Conservation (phyloP, 2,113 vertebrate species). For the Coreoperca whiteheadi region DNA sequence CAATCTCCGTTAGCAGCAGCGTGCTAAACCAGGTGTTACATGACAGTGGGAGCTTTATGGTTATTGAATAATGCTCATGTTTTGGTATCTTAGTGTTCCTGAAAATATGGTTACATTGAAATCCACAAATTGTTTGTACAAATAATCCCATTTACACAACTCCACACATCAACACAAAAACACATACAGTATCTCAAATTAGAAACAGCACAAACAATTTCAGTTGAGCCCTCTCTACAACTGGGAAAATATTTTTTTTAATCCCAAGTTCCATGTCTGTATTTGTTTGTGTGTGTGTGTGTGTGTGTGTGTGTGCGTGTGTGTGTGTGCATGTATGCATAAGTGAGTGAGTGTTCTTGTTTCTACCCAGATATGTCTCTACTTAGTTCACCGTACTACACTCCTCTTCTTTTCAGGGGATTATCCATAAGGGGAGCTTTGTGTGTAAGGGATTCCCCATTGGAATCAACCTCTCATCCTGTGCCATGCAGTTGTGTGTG, state of each 20-base stretch:
- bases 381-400: slow-evolving; percentile 32
- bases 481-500: slow-evolving; percentile 43
- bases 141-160: not conserved
- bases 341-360: not conserved
- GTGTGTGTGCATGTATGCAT: not conserved
- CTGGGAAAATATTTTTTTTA: not conserved
- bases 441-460: slow-evolving; percentile 45
- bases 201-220: slow-evolving; percentile 7
- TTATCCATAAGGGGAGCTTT: slow-evolving; percentile 40
- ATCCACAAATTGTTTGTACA: slow-evolving; percentile 3
- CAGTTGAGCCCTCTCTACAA: not conserved
- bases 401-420: slow-evolving; percentile 31
- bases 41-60: not conserved
- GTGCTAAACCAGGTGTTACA: not conserved
- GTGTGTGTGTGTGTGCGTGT: not conserved
- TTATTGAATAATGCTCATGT: not conserved
- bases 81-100: not conserved
- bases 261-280: slow-evolving; percentile 9
- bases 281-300: slow-evolving; percentile 3
- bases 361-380: slow-evolving; percentile 16
- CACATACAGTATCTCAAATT: not conserved
- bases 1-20: slow-evolving; percentile 3
- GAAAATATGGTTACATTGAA: slow-evolving; percentile 7
- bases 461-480: slow-evolving; percentile 50
- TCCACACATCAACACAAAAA: not conserved